Evolutionary conservation across 37 sponge, comb jelly and placozoan species (phyloP).

Genomic region (Lycopodina hypogea): DNA sequence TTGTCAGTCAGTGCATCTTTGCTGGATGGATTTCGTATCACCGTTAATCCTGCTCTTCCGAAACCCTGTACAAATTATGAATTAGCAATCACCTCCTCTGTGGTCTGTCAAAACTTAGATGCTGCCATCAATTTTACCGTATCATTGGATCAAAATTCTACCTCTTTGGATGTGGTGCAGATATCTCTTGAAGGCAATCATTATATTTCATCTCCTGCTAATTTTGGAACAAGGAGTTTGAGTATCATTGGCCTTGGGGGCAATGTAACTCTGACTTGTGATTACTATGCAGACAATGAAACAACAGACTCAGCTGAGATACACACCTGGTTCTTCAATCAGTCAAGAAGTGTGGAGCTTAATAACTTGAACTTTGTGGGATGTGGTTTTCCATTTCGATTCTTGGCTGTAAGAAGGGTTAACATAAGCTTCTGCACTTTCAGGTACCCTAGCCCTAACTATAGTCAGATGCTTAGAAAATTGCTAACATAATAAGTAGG

Average conservation of each 20-base stretch:
- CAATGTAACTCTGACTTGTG: not conserved
- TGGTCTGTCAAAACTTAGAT: not conserved
- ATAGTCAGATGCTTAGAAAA: not conserved
- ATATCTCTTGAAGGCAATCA: not conserved
- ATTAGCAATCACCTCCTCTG: not conserved
- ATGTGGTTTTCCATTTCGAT: constrained; percentile 38
- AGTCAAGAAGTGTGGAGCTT: not conserved
- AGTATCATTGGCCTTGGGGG: not conserved
- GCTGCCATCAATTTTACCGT: not conserved
- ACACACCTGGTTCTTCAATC: constrained; percentile 41
- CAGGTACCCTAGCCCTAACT: no score
- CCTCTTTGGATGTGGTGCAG: not conserved
- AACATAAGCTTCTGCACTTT: constrained; percentile 36
- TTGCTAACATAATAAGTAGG: not conserved
- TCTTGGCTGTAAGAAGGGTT: constrained; percentile 19
- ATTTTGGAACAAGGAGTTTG: constrained; percentile 4
- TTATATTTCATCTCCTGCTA: not conserved
- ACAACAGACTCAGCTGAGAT: not conserved
- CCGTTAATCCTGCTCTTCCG: no score
- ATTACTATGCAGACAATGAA: not conserved
- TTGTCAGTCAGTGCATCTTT: no score
- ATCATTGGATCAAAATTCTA: not conserved
- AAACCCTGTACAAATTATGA: no score
- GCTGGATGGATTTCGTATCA: no score
- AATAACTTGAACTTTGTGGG: constrained; percentile 13